phyloP scores from a whole-genome alignment of 2,113 vertebrate genomes.

The Sardina pilchardus region DNA sequence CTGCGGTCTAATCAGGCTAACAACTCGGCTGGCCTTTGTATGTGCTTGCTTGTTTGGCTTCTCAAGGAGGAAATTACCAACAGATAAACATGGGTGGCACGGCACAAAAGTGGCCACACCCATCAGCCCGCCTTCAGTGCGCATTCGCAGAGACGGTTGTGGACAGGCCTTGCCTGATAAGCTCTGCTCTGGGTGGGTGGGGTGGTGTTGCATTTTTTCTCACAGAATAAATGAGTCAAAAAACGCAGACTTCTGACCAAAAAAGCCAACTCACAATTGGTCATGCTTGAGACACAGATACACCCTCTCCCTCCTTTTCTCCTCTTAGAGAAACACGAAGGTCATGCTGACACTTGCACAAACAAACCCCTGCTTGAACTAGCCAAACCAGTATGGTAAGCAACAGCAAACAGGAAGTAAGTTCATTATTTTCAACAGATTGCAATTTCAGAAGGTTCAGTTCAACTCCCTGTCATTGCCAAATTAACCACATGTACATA shows the following conservation, averaged over 20 bases:
- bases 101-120: background rate
- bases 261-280: background rate
- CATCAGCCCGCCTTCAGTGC: background rate
- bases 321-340: background rate
- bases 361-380: slow-evolving; percentile 42
- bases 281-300: slow-evolving; percentile 13
- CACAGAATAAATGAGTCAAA: background rate
- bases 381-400: slow-evolving; percentile 54
- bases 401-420: slow-evolving; percentile 26
- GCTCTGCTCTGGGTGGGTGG: slow-evolving; percentile 31
- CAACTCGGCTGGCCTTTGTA: background rate
- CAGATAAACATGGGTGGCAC: background rate
- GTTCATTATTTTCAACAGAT: background rate
- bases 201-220: slow-evolving; percentile 52
- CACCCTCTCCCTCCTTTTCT: background rate
- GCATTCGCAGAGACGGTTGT: background rate
- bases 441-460: background rate
- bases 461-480: background rate
- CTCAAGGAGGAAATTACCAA: background rate
- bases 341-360: slow-evolving; percentile 15
- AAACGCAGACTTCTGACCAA: background rate
- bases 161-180: slow-evolving; percentile 25
- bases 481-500: background rate
- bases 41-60: background rate
- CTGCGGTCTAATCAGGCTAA: background rate